These are phyloP conservation scores for Drosophila limbata DNA, from an alignment of 2,888 invertebrate species.

Conservation along the genomic window DNA sequence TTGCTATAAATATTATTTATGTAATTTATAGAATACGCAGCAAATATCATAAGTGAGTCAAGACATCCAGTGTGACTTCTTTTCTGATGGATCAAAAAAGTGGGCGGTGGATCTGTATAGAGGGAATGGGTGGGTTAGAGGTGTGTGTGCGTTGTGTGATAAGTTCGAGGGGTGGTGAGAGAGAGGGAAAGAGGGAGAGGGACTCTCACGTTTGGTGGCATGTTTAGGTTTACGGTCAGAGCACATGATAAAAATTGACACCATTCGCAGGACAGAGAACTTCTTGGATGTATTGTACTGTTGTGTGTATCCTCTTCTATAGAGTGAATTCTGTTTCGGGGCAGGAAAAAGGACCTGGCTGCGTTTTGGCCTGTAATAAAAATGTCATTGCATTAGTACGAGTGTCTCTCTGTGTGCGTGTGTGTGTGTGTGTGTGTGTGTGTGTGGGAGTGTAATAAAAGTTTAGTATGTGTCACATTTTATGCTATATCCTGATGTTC, in stretches of 20 bases:
- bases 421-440: slow-evolving; percentile 46
- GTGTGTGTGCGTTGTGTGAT: not conserved
- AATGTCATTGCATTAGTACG: slow-evolving; percentile 77
- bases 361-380: slow-evolving; percentile 73
- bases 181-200: not conserved
- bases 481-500: slow-evolving; percentile 47
- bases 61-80: slow-evolving; percentile 8
- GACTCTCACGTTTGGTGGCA: slow-evolving; percentile 34
- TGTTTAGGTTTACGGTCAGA: slow-evolving; percentile 64
- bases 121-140: not conserved
- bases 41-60: not conserved
- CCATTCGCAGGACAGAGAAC: slow-evolving; percentile 40
- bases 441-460: slow-evolving; percentile 67
- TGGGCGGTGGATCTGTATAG: not conserved
- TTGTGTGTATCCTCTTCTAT: slow-evolving; percentile 4
- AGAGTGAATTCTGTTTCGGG: slow-evolving; percentile 31
- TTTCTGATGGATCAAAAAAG: slow-evolving; percentile 7
- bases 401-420: slow-evolving; percentile 29
- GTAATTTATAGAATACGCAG: not conserved
- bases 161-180: not conserved
- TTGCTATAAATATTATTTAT: too few relatives aligned
- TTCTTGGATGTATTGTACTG: slow-evolving; percentile 5
- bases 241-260: slow-evolving; percentile 77
- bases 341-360: slow-evolving; percentile 62
- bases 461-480: slow-evolving; percentile 79